Percentiles rank a stretch among this genome's conserved stretches.
Evolutionary conservation across 2,797 vertebrate genomes (phyloP).

Genomic region (Sebastiscus albofasciatus): DNA sequence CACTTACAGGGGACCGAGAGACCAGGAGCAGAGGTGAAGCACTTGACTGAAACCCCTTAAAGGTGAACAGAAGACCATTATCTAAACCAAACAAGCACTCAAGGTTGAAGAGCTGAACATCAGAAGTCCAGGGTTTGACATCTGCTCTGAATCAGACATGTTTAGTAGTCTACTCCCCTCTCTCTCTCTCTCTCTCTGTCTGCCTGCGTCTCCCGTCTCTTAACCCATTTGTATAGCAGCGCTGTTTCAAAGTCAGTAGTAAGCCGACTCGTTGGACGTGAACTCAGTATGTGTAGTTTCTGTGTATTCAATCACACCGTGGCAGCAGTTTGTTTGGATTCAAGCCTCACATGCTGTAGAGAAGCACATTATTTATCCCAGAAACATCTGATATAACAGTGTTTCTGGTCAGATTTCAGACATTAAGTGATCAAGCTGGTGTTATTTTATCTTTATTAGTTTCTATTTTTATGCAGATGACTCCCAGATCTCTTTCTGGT

Average conservation of each 20-base stretch:
- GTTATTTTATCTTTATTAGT: too few relatives aligned
- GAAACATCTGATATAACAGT: neutral
- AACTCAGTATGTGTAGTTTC: neutral
- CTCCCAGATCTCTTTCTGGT: too few relatives aligned
- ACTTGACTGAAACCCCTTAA: slow-evolving; percentile 5
- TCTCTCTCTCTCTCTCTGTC: neutral
- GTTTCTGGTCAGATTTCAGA: neutral
- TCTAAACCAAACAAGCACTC: slow-evolving; percentile 26
- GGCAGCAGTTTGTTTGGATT: neutral
- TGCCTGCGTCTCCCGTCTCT: neutral
- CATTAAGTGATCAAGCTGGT: too few relatives aligned
- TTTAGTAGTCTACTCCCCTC: neutral
- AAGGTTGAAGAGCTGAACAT: slow-evolving; percentile 33
- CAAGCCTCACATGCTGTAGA: neutral
- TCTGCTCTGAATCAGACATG: slow-evolving; percentile 31
- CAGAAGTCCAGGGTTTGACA: slow-evolving; percentile 12
- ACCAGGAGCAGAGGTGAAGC: slow-evolving; percentile 12
- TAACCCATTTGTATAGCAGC: neutral
- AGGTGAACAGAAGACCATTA: slow-evolving; percentile 24
- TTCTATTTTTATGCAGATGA: too few relatives aligned
- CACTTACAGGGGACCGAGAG: neutral
- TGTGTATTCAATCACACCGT: too few relatives aligned
- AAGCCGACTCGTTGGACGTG: neutral
- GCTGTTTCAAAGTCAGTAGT: neutral
- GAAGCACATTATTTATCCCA: neutral